Conservation (phyloP, 2,888 invertebrate species). For the Mesoligia furuncula region DNA sequence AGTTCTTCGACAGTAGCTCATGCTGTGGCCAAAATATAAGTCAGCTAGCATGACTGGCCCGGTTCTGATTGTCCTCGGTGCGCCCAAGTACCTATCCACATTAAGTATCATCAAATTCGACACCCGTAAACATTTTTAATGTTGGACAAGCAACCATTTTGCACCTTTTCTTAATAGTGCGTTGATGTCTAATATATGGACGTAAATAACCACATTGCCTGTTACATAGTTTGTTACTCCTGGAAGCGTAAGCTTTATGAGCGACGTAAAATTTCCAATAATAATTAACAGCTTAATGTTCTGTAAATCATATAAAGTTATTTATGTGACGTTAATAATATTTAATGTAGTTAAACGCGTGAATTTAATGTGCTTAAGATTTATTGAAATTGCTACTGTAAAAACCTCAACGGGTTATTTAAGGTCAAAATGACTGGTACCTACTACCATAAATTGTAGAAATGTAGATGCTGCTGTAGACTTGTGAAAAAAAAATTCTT, state of each 20-base stretch:
- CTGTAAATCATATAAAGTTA: not conserved
- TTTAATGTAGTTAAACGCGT: not conserved
- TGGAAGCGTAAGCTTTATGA: slow-evolving; percentile 12
- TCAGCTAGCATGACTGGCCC: not conserved
- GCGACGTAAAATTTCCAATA: slow-evolving; percentile 28
- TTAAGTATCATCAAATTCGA: not conserved
- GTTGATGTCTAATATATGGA: slow-evolving; percentile 32
- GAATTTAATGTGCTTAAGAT: slow-evolving; percentile 8
- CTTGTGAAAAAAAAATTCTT: not conserved
- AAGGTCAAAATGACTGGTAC: not conserved
- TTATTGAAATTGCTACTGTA: slow-evolving; percentile 12
- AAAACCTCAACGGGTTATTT: not conserved
- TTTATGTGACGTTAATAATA: slow-evolving; percentile 27
- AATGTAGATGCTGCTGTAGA: not conserved
- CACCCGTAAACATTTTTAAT: not conserved
- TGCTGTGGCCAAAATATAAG: not conserved
- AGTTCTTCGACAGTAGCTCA: not conserved
- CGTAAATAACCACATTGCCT: not conserved
- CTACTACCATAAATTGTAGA: not conserved
- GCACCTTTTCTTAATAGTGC: not conserved
- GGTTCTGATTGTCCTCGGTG: not conserved
- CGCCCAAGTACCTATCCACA: not conserved
- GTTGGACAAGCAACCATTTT: not conserved
- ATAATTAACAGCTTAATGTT: slow-evolving; percentile 3
- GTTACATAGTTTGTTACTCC: not conserved